Evolutionary conservation across 1,140 invertebrate genomes (phyloP), one percentile per base, ranked within the genome.

Genomic region (Drosophila funebris): DNA sequence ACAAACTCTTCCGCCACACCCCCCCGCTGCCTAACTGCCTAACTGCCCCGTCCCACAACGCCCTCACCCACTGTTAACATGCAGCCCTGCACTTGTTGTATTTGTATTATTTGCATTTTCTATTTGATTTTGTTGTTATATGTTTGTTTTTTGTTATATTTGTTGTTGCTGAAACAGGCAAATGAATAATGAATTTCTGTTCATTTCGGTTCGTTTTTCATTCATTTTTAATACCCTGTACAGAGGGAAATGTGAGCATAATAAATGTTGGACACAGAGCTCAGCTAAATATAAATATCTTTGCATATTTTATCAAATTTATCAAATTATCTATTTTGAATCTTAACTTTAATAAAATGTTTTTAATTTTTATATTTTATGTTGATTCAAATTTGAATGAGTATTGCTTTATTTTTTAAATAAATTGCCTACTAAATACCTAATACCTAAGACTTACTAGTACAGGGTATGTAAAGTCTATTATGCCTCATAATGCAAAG

Each of bases 111-210:
- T 85, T 85, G 82, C 74, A 87, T 85, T 87, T 85, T 72, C 78
- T 82, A 82, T 85, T 85, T 87, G 85, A 87, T 85, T 85, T 87
- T 64, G 46, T 64, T 67, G 76, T 70, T 56, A 64, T 54, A 64
- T 56, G 67, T 64, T 70, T 54, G 50, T 48, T 27, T 24, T 16
- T n/a, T 18, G 29, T 27, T 41, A 3, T 8, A 36, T 0, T 20
- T 64, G 27, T 56, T 56, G 50, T 46, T 57, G 20, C n/a, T 53
- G 33, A 11, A 27, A 18, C 27, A 8, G 73, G 66, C 82, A 87
- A 87, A 85, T 85, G 83, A 87, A 87, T 87, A 87, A 87, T 87
- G 82, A 87, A 87, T 87, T 85, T 85, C 73, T 73, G 57, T 76
- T 79, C 67, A 76, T 85, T 87, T 74, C 52, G 16, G 16, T 53